Evolutionary conservation across 2,888 invertebrate genomes (phyloP), one percentile per base, ranked within the genome.

Genomic region (Keiferia lycopersicella): DNA sequence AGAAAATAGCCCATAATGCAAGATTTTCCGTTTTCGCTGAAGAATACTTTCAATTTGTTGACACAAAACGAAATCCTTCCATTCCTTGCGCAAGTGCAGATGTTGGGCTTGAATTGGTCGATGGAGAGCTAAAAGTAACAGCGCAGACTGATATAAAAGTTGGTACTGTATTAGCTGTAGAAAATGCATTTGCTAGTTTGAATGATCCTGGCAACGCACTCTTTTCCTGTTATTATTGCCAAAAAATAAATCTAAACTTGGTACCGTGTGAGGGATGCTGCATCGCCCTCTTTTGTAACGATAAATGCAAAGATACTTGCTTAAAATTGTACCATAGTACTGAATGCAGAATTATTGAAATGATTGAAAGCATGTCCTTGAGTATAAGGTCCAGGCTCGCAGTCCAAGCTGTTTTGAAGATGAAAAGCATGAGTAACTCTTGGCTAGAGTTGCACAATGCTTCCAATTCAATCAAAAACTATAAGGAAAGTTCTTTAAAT

Each of bases 251-350:
- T 30, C 61, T 71, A 10, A 75, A 75, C 60, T 65, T 79, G 45
- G 68, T 72, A 16, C 77, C 78, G 0, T 79, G 78, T 53, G 69
- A 74, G 7, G 64, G 61, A 6, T 79, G 78, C 56, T 68, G 66
- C 56, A 6, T 14, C n/a, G 74, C 66, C 6, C 50, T 78, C 14
- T 79, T 75, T 60, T 79, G 78, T 61, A 63, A 68, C 65, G 66
- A 73, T 14, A 14, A 62, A 6, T 79, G 78, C 63, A 73, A 63
- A 65, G 45, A 53, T n/a, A 41, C 58, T 11, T 71, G 73, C 61
- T 6, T 65, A 18, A 34, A 64, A 0, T 71, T 75, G 45, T 75
- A 71, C 20, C 78, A 79, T 51, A 50, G 64, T 0, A 62, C 67
- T 64, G 77, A 76, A 67, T 79, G 78, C 60, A 48, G 67, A 14